phyloP scores from a whole-genome alignment of 2,797 vertebrate genomes.

The Loris lydekkerianus region DNA sequence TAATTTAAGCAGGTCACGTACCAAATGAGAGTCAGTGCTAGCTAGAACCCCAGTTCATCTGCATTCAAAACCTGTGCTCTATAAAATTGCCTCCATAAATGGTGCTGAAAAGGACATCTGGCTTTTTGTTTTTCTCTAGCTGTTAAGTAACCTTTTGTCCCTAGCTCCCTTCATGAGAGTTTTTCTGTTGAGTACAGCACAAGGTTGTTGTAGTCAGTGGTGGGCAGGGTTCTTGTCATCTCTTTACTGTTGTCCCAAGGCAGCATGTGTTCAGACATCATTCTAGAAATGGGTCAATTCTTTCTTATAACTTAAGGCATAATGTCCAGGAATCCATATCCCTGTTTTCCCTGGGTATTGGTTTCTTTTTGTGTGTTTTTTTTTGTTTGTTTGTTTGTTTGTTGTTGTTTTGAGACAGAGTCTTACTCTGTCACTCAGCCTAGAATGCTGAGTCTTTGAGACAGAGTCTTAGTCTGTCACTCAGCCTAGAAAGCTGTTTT shows the following conservation, averaged over 20 bases:
- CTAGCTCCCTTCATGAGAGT: neutral
- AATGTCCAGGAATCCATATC: neutral
- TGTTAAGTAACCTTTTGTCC: neutral
- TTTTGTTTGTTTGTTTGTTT: too few species aligned
- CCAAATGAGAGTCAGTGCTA: neutral
- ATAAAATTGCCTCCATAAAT: neutral
- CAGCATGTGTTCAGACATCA: neutral
- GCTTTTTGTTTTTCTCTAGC: constrained; percentile 12
- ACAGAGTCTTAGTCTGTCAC: too few species aligned
- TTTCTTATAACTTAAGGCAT: neutral
- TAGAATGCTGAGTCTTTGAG: too few species aligned
- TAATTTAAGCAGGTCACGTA: neutral
- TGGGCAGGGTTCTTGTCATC: neutral
- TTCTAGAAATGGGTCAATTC: neutral
- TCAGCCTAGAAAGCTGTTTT: neutral
- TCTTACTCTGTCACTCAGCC: too few species aligned
- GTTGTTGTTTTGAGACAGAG: too few species aligned
- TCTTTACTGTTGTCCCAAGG: neutral
- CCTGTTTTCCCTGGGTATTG: neutral
- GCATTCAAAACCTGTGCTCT: neutral
- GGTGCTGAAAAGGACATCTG: neutral
- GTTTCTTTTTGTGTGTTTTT: too few species aligned
- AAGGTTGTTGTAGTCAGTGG: neutral
- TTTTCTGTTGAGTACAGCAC: neutral
- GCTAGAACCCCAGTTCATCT: neutral